Percentiles rank a stretch among this genome's conserved stretches.
phyloP scores from a whole-genome alignment of 2,888 invertebrate genomes.

The Chrysolina oricalcia region DNA sequence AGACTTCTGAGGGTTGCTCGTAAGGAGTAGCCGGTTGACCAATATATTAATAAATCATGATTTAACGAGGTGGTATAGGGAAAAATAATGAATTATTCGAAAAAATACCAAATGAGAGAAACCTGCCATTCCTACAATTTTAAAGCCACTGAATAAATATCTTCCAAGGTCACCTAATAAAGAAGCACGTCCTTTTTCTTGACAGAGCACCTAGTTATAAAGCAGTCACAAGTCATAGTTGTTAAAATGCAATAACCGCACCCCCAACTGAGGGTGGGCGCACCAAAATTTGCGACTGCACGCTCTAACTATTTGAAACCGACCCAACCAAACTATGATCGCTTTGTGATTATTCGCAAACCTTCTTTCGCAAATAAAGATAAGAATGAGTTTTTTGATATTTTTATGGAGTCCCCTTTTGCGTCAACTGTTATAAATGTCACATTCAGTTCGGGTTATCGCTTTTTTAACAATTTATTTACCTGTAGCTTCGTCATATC shows the following conservation, averaged over 20 bases:
- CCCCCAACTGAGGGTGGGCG: not conserved
- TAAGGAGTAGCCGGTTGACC: too few relatives aligned
- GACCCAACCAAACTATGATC: conserved; percentile 1
- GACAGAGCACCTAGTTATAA: too few relatives aligned
- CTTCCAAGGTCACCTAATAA: too few relatives aligned
- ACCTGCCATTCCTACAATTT: too few relatives aligned
- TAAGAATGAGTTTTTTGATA: conserved; percentile 39
- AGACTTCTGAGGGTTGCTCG: too few relatives aligned
- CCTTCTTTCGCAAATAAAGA: conserved; percentile 39
- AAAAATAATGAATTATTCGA: too few relatives aligned
- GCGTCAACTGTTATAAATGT: conserved; percentile 49
- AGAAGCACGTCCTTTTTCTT: too few relatives aligned
- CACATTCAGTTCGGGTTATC: conserved; percentile 46
- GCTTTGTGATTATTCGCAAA: conserved; percentile 29
- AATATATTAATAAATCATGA: too few relatives aligned
- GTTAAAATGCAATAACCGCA: not conserved
- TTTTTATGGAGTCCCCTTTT: conserved; percentile 41
- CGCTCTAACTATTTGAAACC: not conserved
- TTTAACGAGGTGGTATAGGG: too few relatives aligned
- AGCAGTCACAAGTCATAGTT: conserved; percentile 6
- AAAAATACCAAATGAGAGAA: too few relatives aligned
- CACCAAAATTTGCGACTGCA: not conserved
- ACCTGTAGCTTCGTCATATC: conserved; percentile 54
- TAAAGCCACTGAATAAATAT: too few relatives aligned
- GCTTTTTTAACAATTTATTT: conserved; percentile 55